Base-by-base conservation (phyloP, 2,888 invertebrate species). In the Tiphia femorata region DNA sequence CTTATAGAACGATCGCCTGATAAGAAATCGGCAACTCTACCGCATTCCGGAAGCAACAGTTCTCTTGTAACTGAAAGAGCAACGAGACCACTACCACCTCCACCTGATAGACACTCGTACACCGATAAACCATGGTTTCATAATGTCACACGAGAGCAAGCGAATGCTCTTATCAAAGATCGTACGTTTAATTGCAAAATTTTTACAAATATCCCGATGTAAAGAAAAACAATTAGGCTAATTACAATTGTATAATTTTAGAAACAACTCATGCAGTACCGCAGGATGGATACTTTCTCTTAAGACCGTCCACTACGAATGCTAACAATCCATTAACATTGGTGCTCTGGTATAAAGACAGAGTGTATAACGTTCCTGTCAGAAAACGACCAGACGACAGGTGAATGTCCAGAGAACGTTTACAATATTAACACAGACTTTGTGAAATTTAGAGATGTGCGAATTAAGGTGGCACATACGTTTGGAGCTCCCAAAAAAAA, bases 251-350 rank as follows among this genome's bases (percentile, higher is more conserved):
- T 30, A 37, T n/a, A 48, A 21, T 21, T 48, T 37, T 49, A 74
- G 74, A 67, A 69, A 66, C 75, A 66, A 75, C 77, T 73, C 76
- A 77, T 43, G 74, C 73, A 8, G 75, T 66, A 48, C 63, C 66
- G n/a, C 72, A 71, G 48, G 80, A 84, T 52, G 84, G 84, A 44
- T 78, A 75, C 46, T 84, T 84, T 53, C 75, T 84, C 1, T 42
- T 84, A 38, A 80, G 84, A 49, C 84, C 84, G 37, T 84, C 84
- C 7, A 71, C 72, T 2, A 72, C 79, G 3, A 78, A 81, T 48
- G 75, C 76, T 12, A 78, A 78, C 41, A 82, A 85, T 63, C 85
- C 85, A 27, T 70, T 86, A 54, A 84, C 80, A 14, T 60, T 85
- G 12, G 83, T 82, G 4, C 73, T 84, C 38, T 81, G 82, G 81